Conservation (phyloP, 2,888 invertebrate species). For the Scrobipalpa costella region DNA sequence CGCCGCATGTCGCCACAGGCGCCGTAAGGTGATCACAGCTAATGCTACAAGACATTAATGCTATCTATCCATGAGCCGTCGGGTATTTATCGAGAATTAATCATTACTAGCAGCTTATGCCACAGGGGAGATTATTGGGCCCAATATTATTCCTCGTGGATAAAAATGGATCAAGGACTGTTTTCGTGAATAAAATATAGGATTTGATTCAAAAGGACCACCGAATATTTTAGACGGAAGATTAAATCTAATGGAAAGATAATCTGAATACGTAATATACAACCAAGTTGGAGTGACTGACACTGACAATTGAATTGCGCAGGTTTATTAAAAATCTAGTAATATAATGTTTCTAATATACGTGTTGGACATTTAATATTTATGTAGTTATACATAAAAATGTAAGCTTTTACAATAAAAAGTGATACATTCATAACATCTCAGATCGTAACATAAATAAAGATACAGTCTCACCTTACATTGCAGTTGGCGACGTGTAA, state of each 20-base stretch:
- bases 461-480: constrained; percentile 60
- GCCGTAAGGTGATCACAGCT: constrained; percentile 49
- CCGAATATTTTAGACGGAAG: neutral
- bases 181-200: neutral
- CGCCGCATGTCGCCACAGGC: constrained; percentile 21
- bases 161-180: neutral
- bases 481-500: constrained; percentile 71
- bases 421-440: constrained; percentile 47
- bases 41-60: constrained; percentile 62
- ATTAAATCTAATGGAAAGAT: constrained; percentile 5
- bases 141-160: constrained; percentile 30
- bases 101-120: constrained; percentile 50
- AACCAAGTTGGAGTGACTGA: neutral
- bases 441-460: constrained; percentile 62
- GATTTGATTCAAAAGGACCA: neutral
- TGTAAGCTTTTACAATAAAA: constrained; percentile 48
- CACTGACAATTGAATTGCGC: neutral
- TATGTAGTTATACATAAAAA: constrained; percentile 40
- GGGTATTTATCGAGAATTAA: constrained; percentile 66
- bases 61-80: constrained; percentile 50
- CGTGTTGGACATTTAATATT: constrained; percentile 5
- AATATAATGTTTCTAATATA: constrained; percentile 11
- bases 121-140: constrained; percentile 47
- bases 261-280: neutral
- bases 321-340: neutral